Conservation (phyloP, 2,888 invertebrate genomes). For the Tetragonisca angustula region DNA sequence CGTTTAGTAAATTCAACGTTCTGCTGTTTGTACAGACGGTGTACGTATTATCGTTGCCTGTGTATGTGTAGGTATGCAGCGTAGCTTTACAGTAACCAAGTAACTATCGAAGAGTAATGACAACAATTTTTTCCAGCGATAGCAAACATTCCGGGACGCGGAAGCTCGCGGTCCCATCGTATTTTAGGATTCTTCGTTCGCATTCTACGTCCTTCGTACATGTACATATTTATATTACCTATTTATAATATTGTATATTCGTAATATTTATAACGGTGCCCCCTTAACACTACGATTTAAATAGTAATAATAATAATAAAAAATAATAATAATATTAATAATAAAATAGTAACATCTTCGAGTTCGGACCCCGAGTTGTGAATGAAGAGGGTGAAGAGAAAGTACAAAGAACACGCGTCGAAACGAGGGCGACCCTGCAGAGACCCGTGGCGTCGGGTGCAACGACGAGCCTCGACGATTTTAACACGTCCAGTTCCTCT, state of each 20-base stretch:
- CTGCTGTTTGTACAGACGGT: not conserved
- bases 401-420: conserved; percentile 32
- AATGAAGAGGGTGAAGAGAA: not conserved
- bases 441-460: conserved; percentile 6
- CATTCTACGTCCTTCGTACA: conserved; percentile 23
- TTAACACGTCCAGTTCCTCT: conserved; percentile 16
- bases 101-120: conserved; percentile 37
- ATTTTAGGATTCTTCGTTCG: conserved; percentile 31
- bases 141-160: conserved; percentile 26
- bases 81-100: conserved; percentile 20
- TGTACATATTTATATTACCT: conserved; percentile 20
- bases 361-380: not conserved
- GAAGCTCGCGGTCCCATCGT: conserved; percentile 28
- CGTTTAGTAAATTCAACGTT: conserved; percentile 27
- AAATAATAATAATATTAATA: conserved; percentile 5
- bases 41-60: no score
- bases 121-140: conserved; percentile 23
- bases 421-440: conserved; percentile 15
- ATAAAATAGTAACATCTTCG: conserved; percentile 59
- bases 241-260: not conserved
- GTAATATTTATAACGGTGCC: conserved; percentile 51
- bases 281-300: conserved; percentile 58
- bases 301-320: conserved; percentile 35
- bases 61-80: not conserved
- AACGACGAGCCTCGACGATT: conserved; percentile 26